Evolutionary conservation across 2,888 invertebrate species (phyloP).

Genomic region (Heliconius ethilla): DNA sequence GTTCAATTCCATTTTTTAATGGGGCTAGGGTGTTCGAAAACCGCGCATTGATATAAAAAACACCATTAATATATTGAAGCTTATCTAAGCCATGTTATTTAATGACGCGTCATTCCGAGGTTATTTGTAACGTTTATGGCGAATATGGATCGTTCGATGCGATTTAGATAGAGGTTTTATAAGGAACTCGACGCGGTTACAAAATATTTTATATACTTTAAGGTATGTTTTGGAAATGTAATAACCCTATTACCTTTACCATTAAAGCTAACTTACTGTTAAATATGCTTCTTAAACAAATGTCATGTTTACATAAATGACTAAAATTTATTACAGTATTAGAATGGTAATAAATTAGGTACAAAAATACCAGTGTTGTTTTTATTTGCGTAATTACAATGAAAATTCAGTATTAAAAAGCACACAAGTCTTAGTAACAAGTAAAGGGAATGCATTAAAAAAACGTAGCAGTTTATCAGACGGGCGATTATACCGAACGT

Average conservation of each 20-base stretch:
- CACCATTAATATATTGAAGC: conserved; percentile 74
- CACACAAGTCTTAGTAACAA: conserved; percentile 30
- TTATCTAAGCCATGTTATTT: conserved; percentile 80
- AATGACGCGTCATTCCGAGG: conserved; percentile 77
- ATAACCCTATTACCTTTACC: not conserved
- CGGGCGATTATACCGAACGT: conserved; percentile 46
- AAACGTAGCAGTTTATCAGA: conserved; percentile 44
- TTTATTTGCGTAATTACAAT: not conserved
- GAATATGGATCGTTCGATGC: conserved; percentile 64
- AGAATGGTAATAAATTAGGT: not conserved
- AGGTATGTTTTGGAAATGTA: conserved; percentile 2
- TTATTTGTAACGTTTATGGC: conserved; percentile 79
- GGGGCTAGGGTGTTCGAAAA: conserved; percentile 64
- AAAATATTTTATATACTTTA: conserved; percentile 14
- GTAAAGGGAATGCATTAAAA: conserved; percentile 41
- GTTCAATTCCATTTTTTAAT: conserved; percentile 64
- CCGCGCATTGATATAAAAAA: conserved; percentile 73
- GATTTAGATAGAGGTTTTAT: conserved; percentile 62
- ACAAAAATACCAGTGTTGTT: not conserved
- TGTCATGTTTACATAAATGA: not conserved
- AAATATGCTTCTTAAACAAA: conserved; percentile 1
- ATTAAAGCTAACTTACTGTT: conserved; percentile 2
- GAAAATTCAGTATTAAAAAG: not conserved
- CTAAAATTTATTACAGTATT: conserved; percentile 2
- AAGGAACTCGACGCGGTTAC: conserved; percentile 22